phyloP scores from a whole-genome alignment of 2,113 vertebrate genomes.

The Indicator indicator region DNA sequence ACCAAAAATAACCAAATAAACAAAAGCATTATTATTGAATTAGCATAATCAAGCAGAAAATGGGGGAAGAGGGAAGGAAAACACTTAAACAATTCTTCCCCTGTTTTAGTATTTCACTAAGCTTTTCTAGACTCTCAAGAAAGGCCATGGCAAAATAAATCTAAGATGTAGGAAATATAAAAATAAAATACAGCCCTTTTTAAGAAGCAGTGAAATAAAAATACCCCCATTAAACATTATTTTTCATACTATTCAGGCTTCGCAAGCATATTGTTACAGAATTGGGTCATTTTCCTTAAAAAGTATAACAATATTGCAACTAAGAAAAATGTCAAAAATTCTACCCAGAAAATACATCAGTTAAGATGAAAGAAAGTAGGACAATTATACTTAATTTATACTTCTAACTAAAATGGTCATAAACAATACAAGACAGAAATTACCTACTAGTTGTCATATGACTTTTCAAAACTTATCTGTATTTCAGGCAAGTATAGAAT shows the following conservation, averaged over 20 bases:
- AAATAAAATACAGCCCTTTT: not conserved
- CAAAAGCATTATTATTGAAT: not conserved
- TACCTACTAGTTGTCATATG: not conserved
- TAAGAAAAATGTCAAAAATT: not conserved
- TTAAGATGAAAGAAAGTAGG: constrained; percentile 47
- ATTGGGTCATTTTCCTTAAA: constrained; percentile 35
- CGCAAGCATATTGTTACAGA: constrained; percentile 7
- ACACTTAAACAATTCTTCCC: not conserved
- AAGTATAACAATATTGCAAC: not conserved
- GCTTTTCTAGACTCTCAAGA: not conserved
- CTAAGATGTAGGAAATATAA: not conserved
- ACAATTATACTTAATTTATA: constrained; percentile 24
- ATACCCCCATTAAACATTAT: not conserved
- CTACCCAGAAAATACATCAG: not conserved
- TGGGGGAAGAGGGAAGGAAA: not conserved
- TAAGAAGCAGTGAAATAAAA: not conserved
- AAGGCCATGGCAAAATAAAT: not conserved
- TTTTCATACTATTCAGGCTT: not conserved
- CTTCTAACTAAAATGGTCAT: not conserved
- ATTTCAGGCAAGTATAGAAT: not conserved
- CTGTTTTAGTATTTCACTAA: not conserved
- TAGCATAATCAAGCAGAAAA: not conserved
- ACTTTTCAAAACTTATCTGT: not conserved
- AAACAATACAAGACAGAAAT: not conserved
- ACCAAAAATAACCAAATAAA: not conserved